Conservation (phyloP, 2,888 invertebrate species). For the Nebria salina region DNA sequence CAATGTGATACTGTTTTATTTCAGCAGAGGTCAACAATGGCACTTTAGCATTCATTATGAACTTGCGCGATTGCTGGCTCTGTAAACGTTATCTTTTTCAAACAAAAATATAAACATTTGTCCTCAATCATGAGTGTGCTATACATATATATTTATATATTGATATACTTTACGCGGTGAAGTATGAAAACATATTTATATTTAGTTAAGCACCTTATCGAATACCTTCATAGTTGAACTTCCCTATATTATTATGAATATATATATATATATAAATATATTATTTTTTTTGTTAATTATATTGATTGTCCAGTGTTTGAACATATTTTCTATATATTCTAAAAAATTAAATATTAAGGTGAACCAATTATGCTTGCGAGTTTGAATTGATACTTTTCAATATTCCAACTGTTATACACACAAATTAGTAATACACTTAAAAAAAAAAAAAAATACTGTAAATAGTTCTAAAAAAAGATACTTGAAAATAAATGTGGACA, state of each 20-base stretch:
- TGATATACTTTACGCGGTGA: constrained; percentile 44
- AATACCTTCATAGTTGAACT: neutral
- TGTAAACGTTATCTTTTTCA: constrained; percentile 38
- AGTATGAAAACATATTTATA: constrained; percentile 46
- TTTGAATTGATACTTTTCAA: neutral
- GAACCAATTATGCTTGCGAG: neutral
- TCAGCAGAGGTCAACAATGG: constrained; percentile 8
- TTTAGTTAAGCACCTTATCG: constrained; percentile 38
- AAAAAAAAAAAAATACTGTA: neutral
- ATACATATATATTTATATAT: constrained; percentile 39
- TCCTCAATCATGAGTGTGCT: constrained; percentile 47
- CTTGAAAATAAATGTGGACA: too few species aligned
- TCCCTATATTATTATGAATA: constrained; percentile 18
- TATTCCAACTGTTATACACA: constrained; percentile 15
- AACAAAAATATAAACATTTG: constrained; percentile 30
- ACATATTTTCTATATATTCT: constrained; percentile 36
- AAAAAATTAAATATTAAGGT: constrained; percentile 15
- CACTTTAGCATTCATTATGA: constrained; percentile 16
- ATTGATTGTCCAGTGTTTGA: constrained; percentile 44
- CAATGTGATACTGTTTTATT: constrained; percentile 1
- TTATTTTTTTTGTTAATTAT: constrained; percentile 34
- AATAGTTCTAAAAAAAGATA: neutral
- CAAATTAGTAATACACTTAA: neutral
- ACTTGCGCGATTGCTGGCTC: constrained; percentile 37
- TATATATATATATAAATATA: constrained; percentile 12